Percentiles rank a stretch among this genome's conserved stretches.
These are phyloP conservation scores for Colistium nudipinnis DNA, from an alignment of 2,113 vertebrate species.

Conservation along the genomic window DNA sequence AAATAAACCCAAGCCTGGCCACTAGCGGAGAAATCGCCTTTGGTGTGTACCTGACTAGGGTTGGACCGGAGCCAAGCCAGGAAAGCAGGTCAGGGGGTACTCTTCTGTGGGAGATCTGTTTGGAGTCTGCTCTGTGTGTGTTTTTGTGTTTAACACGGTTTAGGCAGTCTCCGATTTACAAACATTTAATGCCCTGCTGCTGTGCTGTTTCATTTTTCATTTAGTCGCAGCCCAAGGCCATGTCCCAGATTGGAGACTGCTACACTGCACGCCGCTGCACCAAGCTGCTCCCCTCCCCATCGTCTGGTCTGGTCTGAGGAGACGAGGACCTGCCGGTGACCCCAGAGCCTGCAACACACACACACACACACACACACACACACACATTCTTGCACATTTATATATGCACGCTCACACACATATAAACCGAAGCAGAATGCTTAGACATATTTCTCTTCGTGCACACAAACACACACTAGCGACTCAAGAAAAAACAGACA, in stretches of 20 bases:
- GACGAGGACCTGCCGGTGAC: constrained; percentile 78
- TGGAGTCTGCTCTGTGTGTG: constrained; percentile 69
- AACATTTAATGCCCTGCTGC: constrained; percentile 75
- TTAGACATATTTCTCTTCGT: constrained; percentile 54
- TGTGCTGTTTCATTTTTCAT: constrained; percentile 78
- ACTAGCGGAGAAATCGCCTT: constrained; percentile 40
- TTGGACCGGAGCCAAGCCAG: constrained; percentile 29
- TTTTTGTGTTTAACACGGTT: constrained; percentile 71
- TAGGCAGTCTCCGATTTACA: constrained; percentile 76
- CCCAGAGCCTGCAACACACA: constrained; percentile 64
- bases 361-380: constrained; percentile 3
- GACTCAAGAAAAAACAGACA: constrained; percentile 64
- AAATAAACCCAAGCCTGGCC: constrained; percentile 56
- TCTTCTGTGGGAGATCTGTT: constrained; percentile 68
- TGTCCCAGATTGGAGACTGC: constrained; percentile 75
- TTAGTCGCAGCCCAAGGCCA: constrained; percentile 76
- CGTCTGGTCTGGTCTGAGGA: constrained; percentile 76
- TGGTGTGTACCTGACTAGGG: constrained; percentile 57
- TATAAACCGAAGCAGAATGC: constrained; percentile 14
- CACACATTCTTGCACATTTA: constrained; percentile 64
- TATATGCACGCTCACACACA: constrained; percentile 64
- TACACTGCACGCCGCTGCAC: constrained; percentile 57
- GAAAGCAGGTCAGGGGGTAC: constrained; percentile 71
- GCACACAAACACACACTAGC: constrained; percentile 57
- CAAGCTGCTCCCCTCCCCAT: constrained; percentile 67